Evolutionary conservation across 2,888 invertebrate genomes (phyloP), one percentile per base, ranked within the genome.

Genomic region (Nebria brevicollis): DNA sequence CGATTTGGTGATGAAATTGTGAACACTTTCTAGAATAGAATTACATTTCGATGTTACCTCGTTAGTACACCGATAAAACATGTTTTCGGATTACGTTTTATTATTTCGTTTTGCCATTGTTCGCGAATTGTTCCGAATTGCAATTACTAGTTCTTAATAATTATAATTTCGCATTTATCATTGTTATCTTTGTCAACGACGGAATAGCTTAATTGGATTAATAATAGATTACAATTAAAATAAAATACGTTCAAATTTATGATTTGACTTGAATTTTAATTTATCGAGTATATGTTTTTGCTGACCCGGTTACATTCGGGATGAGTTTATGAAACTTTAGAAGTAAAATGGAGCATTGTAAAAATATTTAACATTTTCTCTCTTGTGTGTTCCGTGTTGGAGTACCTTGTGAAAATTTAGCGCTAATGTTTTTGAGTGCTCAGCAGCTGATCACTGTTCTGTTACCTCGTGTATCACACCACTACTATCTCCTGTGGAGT

Each of bases 41-140:
- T 54, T 54, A 54, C 54, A 54, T 13, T 8, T 54, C 54, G 54
- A 54, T 54, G 54, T 54, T 13, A 54, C 54, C 8, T 3, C 54
- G 54, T 54, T 54, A 8, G 54, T 54, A 54, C 8, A 54, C 8
- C 11, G 11, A 54, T 54, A 54, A 54, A 54, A 11, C 13, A 54
- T 54, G 41, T 73, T 73, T 68, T 73, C 41, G 73, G 11, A 34
- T 34, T 34, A 34, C n/a, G 72, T 73, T 26, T 42, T 73, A 73
- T 15, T 41, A 73, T 73, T 73, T 73, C 41, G 10, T 41, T 54
- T 54, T 13, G 54, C 54, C 26, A 73, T 73, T 73, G 41, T n/a
- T 73, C 43, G 20, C 34, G 13, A 54, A 54, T 54, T 8, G 8
- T 54, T 54, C 13, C 54, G 4, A 54, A 54, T 54, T 7, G 11